Evolutionary conservation across 2,797 vertebrate genomes (phyloP).

Genomic region (Triplophysa bombifrons): DNA sequence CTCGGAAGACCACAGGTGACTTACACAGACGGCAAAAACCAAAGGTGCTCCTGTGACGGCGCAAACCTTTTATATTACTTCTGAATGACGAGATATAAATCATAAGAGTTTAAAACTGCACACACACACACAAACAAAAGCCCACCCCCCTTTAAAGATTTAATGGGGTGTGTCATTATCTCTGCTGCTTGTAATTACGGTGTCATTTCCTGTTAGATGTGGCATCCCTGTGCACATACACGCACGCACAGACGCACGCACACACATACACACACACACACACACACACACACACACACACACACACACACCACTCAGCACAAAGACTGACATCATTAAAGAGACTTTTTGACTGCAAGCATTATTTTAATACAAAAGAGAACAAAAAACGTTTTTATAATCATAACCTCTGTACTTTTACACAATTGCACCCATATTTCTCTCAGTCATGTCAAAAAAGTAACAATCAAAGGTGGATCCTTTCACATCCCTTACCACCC

Average conservation of each 20-base stretch:
- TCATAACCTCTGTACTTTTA: slow-evolving; percentile 76
- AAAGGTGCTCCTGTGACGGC: slow-evolving; percentile 48
- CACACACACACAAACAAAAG: slow-evolving; percentile 23
- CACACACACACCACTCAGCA: slow-evolving; percentile 10
- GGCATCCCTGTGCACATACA: slow-evolving; percentile 38
- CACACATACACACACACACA: too few species aligned
- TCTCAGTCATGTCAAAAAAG: slow-evolving; percentile 70
- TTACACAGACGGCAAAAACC: slow-evolving; percentile 38
- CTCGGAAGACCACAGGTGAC: slow-evolving; percentile 18
- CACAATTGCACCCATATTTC: slow-evolving; percentile 67
- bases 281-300: too few species aligned
- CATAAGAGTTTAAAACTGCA: slow-evolving; percentile 30
- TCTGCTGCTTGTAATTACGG: slow-evolving; percentile 58
- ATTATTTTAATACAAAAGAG: slow-evolving; percentile 86
- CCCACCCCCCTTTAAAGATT: slow-evolving; percentile 52
- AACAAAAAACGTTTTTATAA: slow-evolving; percentile 78
- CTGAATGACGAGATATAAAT: slow-evolving; percentile 9
- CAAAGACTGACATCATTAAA: slow-evolving; percentile 30
- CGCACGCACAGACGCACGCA: too few species aligned
- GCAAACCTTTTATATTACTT: slow-evolving; percentile 22
- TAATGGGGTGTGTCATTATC: slow-evolving; percentile 68
- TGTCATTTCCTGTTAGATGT: slow-evolving; percentile 66
- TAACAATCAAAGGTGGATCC: slow-evolving; percentile 71
- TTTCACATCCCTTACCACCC: slow-evolving; percentile 55
- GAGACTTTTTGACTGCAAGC: slow-evolving; percentile 77